Evolutionary conservation across 2,888 invertebrate species (phyloP).

Genomic region (Petrophora chlorosata): DNA sequence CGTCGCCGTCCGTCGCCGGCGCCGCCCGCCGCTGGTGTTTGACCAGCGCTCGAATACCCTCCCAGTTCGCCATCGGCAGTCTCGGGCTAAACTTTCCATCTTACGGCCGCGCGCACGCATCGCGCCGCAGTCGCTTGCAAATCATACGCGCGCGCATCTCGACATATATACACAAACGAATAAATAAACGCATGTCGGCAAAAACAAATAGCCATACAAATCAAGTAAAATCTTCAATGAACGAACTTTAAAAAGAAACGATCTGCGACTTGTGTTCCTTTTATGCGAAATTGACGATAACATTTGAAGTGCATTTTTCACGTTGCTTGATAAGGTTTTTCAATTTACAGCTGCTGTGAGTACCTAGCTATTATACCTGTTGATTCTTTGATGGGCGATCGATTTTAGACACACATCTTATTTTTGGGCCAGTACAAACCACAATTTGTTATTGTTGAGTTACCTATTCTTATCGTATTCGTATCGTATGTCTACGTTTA

Average conservation of each 20-base stretch:
- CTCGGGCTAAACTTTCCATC: slow-evolving; percentile 10
- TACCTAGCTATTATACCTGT: slow-evolving; percentile 39
- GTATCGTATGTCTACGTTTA: too few relatives aligned
- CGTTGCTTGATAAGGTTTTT: slow-evolving; percentile 53
- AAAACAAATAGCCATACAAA: slow-evolving; percentile 1
- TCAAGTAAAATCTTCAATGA: slow-evolving; percentile 7
- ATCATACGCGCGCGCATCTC: slow-evolving; percentile 8
- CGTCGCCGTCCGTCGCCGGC: background rate
- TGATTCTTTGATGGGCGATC: background rate
- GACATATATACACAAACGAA: background rate
- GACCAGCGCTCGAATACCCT: slow-evolving; percentile 3
- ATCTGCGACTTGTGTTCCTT: slow-evolving; percentile 32
- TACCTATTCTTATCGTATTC: too few relatives aligned
- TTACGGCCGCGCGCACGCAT: slow-evolving; percentile 9
- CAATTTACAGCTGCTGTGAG: slow-evolving; percentile 67
- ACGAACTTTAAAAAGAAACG: slow-evolving; percentile 10
- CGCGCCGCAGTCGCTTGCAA: background rate
- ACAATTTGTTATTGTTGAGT: too few relatives aligned
- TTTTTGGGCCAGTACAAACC: too few relatives aligned
- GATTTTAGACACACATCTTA: background rate
- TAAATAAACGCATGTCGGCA: background rate
- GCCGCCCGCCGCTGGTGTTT: slow-evolving; percentile 4
- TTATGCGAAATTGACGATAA: slow-evolving; percentile 35
- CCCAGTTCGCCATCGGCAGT: slow-evolving; percentile 6
- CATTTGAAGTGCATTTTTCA: slow-evolving; percentile 37